These are phyloP conservation scores for Ricordea florida DNA, from an alignment of 92 coral and sea anemone genomes.

Conservation along the genomic window DNA sequence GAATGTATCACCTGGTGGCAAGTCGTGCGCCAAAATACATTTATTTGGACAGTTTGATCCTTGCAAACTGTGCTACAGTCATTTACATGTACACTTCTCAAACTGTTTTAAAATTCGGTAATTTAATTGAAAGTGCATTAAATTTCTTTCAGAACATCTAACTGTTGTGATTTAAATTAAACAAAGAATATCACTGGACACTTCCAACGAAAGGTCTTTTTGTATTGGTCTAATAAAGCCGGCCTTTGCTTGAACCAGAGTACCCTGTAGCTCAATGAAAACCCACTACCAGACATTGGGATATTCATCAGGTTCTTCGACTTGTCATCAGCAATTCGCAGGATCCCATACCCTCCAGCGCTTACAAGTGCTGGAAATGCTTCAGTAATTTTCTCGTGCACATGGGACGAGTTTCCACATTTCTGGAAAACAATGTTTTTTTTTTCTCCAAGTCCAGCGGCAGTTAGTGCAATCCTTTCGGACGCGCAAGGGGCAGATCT, in stretches of 20 bases:
- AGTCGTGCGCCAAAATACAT: not conserved
- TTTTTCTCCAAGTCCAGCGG: too few relatives aligned
- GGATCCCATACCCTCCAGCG: conserved; percentile 16
- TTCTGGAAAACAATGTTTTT: conserved; percentile 10
- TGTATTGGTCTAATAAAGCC: conserved; percentile 18
- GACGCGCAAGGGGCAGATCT: not conserved
- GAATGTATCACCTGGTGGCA: not conserved
- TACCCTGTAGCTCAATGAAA: conserved; percentile 8
- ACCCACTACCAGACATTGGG: conserved; percentile 2
- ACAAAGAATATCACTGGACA: not conserved
- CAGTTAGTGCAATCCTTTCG: conserved; percentile 2
- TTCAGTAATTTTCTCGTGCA: conserved; percentile 8
- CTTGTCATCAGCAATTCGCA: conserved; percentile 8
- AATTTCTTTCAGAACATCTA: not conserved
- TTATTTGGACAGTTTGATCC: not conserved
- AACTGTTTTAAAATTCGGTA: not conserved
- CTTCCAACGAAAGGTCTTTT: conserved; percentile 15
- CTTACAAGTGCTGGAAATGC: conserved; percentile 3
- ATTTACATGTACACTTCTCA: not conserved
- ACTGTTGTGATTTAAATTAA: not conserved
- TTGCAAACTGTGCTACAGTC: not conserved
- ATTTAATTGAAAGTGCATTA: not conserved
- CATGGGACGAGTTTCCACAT: conserved; percentile 12
- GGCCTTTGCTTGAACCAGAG: conserved; percentile 28
- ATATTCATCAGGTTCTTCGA: not conserved